Conservation (phyloP, 2,797 vertebrate genomes). For the Peromyscus melanophrys region DNA sequence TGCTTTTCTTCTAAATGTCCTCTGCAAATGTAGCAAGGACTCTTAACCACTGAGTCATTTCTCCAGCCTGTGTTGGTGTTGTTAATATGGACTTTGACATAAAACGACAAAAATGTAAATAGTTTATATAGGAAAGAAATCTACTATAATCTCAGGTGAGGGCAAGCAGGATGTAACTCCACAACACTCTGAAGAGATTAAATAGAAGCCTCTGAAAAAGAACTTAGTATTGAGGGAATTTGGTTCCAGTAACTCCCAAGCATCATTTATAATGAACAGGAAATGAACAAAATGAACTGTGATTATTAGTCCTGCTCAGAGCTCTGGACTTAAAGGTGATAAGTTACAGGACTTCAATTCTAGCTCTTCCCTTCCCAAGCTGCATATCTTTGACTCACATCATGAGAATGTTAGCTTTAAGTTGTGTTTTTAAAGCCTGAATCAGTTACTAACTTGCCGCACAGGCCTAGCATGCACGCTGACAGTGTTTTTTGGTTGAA, state of each 20-base stretch:
- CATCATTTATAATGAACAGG: background rate
- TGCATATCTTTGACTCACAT: background rate
- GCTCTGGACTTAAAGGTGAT: background rate
- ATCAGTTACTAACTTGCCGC: background rate
- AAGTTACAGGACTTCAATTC: background rate
- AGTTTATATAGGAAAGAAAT: background rate
- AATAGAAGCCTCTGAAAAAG: background rate
- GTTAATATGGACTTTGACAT: background rate
- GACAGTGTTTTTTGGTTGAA: background rate
- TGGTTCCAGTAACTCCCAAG: background rate
- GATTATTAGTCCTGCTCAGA: too few species aligned
- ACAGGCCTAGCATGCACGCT: background rate
- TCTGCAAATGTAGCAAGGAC: background rate
- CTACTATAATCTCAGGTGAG: background rate
- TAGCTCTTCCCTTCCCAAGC: background rate
- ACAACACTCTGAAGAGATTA: background rate
- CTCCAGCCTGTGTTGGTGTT: background rate
- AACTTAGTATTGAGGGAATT: background rate
- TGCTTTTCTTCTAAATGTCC: background rate
- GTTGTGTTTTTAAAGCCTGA: background rate
- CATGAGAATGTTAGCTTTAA: background rate
- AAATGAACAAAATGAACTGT: background rate
- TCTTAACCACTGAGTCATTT: background rate
- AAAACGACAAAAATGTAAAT: background rate
- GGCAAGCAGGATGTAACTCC: background rate